A percentile compares a stretch with the other conserved stretches of the same genome.
Conservation (phyloP, 2,113 vertebrate species). For the Promerops cafer region DNA sequence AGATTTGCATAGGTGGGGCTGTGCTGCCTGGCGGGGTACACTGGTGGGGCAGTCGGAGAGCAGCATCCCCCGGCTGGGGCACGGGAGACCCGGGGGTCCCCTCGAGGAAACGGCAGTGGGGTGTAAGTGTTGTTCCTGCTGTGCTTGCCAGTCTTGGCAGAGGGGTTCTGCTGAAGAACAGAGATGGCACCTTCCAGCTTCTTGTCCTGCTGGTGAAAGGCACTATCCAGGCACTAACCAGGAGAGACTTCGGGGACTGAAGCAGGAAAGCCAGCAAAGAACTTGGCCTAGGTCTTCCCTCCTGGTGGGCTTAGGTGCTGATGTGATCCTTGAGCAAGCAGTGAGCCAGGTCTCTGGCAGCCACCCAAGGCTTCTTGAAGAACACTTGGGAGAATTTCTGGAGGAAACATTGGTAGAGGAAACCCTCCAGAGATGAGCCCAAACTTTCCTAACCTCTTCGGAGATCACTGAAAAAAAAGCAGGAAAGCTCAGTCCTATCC, state of each 20-base stretch:
- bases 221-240: background rate
- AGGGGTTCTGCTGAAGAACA: background rate
- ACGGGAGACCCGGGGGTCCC: background rate
- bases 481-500: background rate
- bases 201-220: background rate
- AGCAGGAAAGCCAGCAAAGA: background rate
- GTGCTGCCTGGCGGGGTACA: background rate
- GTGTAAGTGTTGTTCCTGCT: background rate
- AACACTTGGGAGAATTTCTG: background rate
- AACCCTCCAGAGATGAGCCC: background rate
- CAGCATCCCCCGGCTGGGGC: background rate
- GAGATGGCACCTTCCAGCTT: background rate
- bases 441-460: background rate
- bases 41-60: background rate
- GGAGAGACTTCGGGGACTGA: accelerated
- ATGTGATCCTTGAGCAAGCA: background rate
- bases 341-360: background rate
- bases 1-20: background rate
- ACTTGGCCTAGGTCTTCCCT: background rate
- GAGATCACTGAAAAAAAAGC: background rate
- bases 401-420: background rate
- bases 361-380: background rate
- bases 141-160: accelerated
- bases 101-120: background rate
- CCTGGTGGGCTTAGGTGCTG: background rate